Evolutionary conservation across 2,113 vertebrate genomes (phyloP).

Genomic region (Marmota monax): DNA sequence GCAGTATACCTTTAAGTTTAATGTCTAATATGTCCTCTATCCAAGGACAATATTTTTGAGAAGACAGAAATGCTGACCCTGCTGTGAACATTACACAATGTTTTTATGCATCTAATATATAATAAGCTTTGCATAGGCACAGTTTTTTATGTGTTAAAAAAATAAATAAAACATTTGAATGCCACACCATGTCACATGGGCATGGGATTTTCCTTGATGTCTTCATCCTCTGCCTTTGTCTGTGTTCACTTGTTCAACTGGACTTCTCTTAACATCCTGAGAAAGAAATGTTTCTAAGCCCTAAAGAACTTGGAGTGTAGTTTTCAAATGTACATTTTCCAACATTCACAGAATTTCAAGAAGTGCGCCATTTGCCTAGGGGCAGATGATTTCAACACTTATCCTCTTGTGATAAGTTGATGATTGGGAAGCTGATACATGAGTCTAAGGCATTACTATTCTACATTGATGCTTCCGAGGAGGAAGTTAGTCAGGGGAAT

Average conservation of each 20-base stretch:
- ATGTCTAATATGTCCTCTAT: background rate
- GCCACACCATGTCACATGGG: background rate
- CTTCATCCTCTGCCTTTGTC: background rate
- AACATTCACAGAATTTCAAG: constrained; percentile 64
- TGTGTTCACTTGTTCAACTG: background rate
- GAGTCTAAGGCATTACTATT: constrained; percentile 57
- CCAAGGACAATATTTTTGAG: background rate
- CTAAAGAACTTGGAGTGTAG: constrained; percentile 45
- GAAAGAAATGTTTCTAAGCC: constrained; percentile 51
- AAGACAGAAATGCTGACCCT: background rate
- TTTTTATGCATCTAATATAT: background rate
- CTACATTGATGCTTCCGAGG: constrained; percentile 57
- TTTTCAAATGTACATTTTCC: constrained; percentile 69
- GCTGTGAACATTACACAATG: background rate
- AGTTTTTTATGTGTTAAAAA: background rate
- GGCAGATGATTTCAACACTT: constrained; percentile 64
- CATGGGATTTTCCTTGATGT: background rate
- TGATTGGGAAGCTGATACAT: constrained; percentile 62
- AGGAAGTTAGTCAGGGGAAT: constrained; percentile 67
- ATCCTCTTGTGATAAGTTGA: constrained; percentile 61
- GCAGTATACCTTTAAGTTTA: background rate
- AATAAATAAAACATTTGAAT: background rate
- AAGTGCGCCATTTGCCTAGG: constrained; percentile 62
- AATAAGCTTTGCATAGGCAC: background rate
- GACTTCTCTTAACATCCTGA: background rate